Evolutionary conservation across 2,888 invertebrate genomes (phyloP), one percentile per base, ranked within the genome.

Genomic region (Exephanes ischioxanthus): DNA sequence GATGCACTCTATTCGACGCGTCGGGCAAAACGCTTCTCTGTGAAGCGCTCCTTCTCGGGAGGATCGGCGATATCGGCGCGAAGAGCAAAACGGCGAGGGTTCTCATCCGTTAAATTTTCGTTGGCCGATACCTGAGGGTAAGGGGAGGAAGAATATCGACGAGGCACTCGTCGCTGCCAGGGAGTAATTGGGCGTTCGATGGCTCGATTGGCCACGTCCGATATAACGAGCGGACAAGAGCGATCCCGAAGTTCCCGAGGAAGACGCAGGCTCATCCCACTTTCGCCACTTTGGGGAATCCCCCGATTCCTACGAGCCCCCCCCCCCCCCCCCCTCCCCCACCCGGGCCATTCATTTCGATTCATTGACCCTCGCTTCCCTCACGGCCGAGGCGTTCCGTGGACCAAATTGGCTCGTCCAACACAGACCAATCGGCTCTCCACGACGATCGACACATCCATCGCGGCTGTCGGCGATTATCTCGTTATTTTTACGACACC

Each of bases 161-260:
- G 68, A 82, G 79, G 45, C 58, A n/a, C 26, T 72, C 53, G 58
- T 63, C 58, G 22, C 19, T 58, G 55, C 76, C 80, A 73, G 53
- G 63, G 67, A 84, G 86, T 86, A 84, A 86, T 84, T 86, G 80
- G 80, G 19, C 78, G 84, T 80, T 78, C 75, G 79, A 78, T 80
- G 66, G 82, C 78, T 80, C 80, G 67, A 86, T 83, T 86, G 84
- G 70, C 41, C n/a, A 37, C 63, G 71, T 83, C 68, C 77, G 61
- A 83, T 83, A 80, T 76, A 76, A 78, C 26, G 71, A 80, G 77
- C 48, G 48, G 41, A 19, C 33, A 67, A 80, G 72, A 66, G 41
- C 66, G 26, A 80, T 70, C 26, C 33, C 70, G 45, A 71, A 63
- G 79, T 63, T 83, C 68, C 61, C 63, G 22, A 14, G n/a, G 9